A percentile compares a stretch with the other conserved stretches of the same genome.
Evolutionary conservation across 2,797 vertebrate species (phyloP).

Genomic region (Centroberyx gerrardi): DNA sequence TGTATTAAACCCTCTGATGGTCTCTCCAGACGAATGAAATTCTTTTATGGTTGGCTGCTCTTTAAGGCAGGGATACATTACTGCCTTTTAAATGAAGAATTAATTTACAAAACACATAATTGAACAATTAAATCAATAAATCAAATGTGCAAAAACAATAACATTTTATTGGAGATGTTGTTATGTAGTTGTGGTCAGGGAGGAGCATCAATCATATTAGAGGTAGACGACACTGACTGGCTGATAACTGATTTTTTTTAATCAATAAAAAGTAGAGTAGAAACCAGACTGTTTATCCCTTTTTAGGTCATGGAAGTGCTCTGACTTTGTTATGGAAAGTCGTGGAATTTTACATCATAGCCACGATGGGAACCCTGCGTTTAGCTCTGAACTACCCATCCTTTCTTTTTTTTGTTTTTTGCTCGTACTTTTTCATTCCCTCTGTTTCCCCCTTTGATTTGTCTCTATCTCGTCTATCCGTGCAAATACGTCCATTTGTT

Average conservation of each 20-base stretch:
- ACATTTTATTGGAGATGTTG: too few species aligned
- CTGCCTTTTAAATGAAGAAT: neutral
- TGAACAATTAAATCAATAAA: neutral
- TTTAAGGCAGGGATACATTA: too few species aligned
- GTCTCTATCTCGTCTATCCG: conserved; percentile 28
- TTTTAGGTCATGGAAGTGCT: conserved; percentile 43
- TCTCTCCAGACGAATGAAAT: too few species aligned
- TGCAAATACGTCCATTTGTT: conserved; percentile 44
- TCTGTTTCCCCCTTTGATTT: conserved; percentile 28
- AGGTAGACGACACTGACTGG: too few species aligned
- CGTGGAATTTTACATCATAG: conserved; percentile 31
- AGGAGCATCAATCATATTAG: too few species aligned
- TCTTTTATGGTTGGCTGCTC: too few species aligned
- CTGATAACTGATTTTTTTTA: too few species aligned
- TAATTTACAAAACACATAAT: neutral
- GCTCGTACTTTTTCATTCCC: neutral
- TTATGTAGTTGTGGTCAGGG: too few species aligned
- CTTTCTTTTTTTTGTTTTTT: neutral
- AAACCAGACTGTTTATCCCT: neutral
- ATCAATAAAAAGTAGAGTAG: too few species aligned
- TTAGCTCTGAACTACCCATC: conserved; percentile 2
- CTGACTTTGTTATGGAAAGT: conserved; percentile 4
- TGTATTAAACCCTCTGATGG: too few species aligned
- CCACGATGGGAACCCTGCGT: conserved; percentile 5
- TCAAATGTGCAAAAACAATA: neutral